Evolutionary conservation across 2,797 vertebrate genomes (phyloP).

Genomic region (Pogoniulus pusillus): DNA sequence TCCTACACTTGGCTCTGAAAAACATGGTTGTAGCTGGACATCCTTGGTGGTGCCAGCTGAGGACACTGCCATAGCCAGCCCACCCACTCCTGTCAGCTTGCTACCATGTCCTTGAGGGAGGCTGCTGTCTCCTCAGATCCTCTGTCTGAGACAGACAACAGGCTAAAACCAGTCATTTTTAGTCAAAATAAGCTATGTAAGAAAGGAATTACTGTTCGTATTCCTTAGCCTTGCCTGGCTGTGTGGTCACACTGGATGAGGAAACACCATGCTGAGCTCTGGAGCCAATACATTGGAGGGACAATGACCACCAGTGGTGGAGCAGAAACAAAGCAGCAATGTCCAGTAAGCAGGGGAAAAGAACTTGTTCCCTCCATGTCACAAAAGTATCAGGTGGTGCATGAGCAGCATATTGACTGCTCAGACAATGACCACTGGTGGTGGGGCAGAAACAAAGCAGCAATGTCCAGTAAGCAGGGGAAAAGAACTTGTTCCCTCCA

Average conservation of each 20-base stretch:
- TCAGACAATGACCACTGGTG: neutral
- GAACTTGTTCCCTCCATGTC: neutral
- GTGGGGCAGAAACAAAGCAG: neutral
- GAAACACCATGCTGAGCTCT: neutral
- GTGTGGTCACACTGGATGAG: neutral
- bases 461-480: no score
- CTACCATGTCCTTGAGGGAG: neutral
- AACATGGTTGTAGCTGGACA: constrained; percentile 6
- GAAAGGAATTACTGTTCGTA: neutral
- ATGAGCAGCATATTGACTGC: rapidly evolving
- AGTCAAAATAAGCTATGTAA: neutral
- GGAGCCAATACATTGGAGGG: neutral
- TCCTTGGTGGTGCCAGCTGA: neutral
- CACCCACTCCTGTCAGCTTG: neutral
- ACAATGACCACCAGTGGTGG: neutral
- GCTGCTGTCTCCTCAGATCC: neutral
- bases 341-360: neutral
- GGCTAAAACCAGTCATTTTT: neutral
- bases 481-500: neutral
- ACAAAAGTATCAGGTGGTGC: neutral
- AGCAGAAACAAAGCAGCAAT: neutral
- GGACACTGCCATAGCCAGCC: neutral
- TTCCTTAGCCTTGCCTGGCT: neutral
- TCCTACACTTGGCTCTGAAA: neutral
- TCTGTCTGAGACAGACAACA: neutral